These are phyloP conservation scores for Geothlypis trichas DNA, from an alignment of 2,113 vertebrate species.

Conservation along the genomic window DNA sequence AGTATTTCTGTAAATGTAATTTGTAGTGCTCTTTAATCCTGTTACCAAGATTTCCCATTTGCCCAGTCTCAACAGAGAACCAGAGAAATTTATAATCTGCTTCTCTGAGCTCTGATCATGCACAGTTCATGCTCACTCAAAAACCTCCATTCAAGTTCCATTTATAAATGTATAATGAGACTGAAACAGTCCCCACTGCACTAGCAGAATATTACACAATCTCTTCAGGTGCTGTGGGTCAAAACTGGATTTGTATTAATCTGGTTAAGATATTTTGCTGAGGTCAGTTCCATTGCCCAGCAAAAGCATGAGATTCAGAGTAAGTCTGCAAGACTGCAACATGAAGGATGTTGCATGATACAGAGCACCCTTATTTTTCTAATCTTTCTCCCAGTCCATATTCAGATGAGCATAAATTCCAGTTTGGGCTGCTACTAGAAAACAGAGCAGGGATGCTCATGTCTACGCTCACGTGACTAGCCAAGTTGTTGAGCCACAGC, in stretches of 20 bases:
- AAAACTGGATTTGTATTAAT: neutral
- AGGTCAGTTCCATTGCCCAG: neutral
- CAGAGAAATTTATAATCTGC: neutral
- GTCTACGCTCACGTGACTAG: neutral
- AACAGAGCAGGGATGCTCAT: neutral
- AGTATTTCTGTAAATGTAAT: neutral
- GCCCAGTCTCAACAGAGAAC: neutral
- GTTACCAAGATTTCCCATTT: neutral
- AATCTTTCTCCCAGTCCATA: neutral
- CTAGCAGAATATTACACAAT: neutral
- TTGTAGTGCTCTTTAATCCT: neutral
- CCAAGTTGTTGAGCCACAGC: neutral
- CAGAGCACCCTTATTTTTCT: neutral
- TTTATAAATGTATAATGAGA: rapidly evolving
- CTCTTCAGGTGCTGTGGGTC: neutral
- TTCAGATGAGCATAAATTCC: neutral
- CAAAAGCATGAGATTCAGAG: neutral
- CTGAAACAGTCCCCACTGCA: neutral
- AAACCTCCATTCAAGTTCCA: neutral
- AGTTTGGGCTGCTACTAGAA: neutral
- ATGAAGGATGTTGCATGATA: too few species aligned
- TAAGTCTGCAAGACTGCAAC: neutral
- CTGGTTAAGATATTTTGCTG: neutral
- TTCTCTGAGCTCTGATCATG: neutral
- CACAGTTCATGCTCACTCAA: neutral